Conservation (phyloP, 2,888 invertebrate genomes). For the Sinodicranocentrus sp. region DNA sequence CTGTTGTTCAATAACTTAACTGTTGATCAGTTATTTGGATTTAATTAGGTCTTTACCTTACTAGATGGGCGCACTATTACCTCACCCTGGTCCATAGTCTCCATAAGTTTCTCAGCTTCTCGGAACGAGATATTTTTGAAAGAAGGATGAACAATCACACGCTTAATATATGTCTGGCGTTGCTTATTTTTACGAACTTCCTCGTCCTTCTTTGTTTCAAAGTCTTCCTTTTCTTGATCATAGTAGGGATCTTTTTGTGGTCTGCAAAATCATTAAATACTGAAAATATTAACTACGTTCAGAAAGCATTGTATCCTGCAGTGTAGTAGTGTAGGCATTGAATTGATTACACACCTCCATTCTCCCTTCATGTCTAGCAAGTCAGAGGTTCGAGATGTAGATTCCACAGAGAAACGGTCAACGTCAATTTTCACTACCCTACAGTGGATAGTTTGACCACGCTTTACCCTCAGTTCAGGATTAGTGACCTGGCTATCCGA, state of each 20-base stretch:
- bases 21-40: too few species aligned
- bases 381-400: constrained; percentile 96
- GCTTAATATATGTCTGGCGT: constrained; percentile 88
- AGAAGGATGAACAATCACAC: constrained; percentile 98
- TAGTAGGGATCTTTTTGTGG: constrained; percentile 94
- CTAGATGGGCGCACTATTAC: constrained; percentile 97
- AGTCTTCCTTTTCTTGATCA: constrained; percentile 90
- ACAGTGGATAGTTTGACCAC: constrained; percentile 90
- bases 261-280: constrained; percentile 79
- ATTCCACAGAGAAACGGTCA: constrained; percentile 94
- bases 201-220: constrained; percentile 87
- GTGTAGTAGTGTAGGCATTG: too few species aligned
- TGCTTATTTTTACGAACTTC: constrained; percentile 91
- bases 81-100: constrained; percentile 96
- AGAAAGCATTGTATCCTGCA: too few species aligned
- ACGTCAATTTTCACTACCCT: constrained; percentile 97
- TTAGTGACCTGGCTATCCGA: constrained; percentile 94
- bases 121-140: constrained; percentile 97
- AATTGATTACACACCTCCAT: constrained; percentile 91
- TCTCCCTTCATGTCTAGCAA: constrained; percentile 93
- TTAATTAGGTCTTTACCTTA: constrained; percentile 79
- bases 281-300: too few species aligned
- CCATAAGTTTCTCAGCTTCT: constrained; percentile 95
- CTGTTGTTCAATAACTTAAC: too few species aligned
- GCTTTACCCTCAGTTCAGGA: constrained; percentile 93